These are phyloP conservation scores for Dolichopus griseipennis DNA, from an alignment of 2,888 invertebrate species.

Conservation along the genomic window DNA sequence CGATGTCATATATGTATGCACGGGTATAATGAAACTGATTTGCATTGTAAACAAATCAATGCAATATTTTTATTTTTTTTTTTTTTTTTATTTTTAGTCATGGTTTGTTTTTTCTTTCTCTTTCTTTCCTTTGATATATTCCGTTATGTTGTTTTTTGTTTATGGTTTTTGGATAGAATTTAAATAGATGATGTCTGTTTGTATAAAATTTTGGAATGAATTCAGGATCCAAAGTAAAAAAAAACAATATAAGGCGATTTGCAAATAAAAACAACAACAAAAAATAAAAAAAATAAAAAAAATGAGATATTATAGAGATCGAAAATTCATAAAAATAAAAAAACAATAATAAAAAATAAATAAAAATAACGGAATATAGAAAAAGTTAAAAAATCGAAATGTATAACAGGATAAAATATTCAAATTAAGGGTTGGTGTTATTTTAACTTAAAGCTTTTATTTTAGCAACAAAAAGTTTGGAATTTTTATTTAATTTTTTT, in stretches of 20 bases:
- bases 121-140: too few relatives aligned
- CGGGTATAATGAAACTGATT: constrained; percentile 6
- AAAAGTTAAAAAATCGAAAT: too few relatives aligned
- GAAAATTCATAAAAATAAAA: background rate
- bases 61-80: background rate
- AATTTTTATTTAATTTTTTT: too few relatives aligned
- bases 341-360: background rate
- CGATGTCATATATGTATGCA: too few relatives aligned
- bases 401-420: too few relatives aligned
- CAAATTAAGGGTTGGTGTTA: too few relatives aligned
- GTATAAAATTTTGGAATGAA: background rate
- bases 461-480: too few relatives aligned
- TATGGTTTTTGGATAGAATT: background rate
- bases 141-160: background rate
- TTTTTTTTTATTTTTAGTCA: background rate
- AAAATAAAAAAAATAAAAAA: too few relatives aligned
- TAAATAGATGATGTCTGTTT: background rate
- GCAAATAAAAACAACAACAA: background rate
- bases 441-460: too few relatives aligned
- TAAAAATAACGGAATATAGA: too few relatives aligned
- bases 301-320: background rate
- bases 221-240: background rate
- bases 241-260: too few relatives aligned
- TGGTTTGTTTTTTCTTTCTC: too few relatives aligned
- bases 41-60: background rate